Evolutionary conservation across 2,888 invertebrate species (phyloP), one percentile per base, ranked within the genome.

Genomic region (Pediacus dermestoides): DNA sequence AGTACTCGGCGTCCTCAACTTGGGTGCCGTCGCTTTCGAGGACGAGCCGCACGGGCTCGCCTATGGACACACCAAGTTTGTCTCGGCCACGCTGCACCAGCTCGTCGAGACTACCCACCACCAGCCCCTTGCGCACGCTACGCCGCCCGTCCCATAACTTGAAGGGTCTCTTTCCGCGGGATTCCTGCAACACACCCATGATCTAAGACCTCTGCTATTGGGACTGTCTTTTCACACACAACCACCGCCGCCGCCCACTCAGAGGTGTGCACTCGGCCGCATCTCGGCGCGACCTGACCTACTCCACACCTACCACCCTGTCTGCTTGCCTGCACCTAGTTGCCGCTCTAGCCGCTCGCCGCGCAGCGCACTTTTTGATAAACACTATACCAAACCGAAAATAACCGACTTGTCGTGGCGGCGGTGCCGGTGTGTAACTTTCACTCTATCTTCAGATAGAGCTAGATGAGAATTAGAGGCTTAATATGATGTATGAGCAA

Each of bases 111-210:
- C 87, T 88, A 71, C 85, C 85, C 73, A 89, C 91, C 69, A 90
- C 90, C 75, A 91, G 77, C 70, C 90, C 90, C 77, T 91, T 91
- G 74, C 90, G 82, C 72, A 89, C 85, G 78, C 84, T 89, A 77
- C 91, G 82, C 78, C 87, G 87, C 76, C 89, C 86, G 81, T 91
- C 90, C 91, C 91, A 91, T 85, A 91, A 85, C 83, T 91, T 91
- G 79, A 91, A 88, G 81, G 91, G 90, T 81, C 89, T 88, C 83
- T 90, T 89, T 81, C 87, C 88, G 78, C 89, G 87, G 80, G 86
- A 84, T 82, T 89, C 89, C 89, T 90, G 78, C 46, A 75, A 77
- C 65, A 61, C 65, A 60, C 61, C 61, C 61, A 61, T 61, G 32
- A 38, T 46, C 34, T 34, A 4, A 7, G 8, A 6, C 3, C 23